Conservation (phyloP, 2,888 invertebrate genomes). For the Idaea dimidiata region DNA sequence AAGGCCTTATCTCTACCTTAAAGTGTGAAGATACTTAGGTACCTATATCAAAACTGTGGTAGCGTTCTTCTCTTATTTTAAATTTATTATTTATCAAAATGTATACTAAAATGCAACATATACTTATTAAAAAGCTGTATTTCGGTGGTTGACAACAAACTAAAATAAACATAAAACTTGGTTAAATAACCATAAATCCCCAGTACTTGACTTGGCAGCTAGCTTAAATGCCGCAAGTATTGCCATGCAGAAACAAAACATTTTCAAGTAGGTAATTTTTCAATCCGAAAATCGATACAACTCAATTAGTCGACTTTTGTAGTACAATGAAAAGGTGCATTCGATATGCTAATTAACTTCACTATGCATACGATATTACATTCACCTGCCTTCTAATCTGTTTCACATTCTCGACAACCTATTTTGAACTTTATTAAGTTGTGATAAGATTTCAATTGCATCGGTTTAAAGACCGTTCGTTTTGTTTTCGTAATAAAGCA, state of each 20-base stretch:
- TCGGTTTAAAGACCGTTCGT: constrained; percentile 51
- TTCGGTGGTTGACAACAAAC: no score
- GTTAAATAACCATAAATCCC: no score
- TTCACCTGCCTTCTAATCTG: constrained; percentile 60
- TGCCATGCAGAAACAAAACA: not conserved
- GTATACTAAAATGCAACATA: no score
- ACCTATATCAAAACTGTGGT: no score
- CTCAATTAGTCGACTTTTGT: constrained; percentile 42
- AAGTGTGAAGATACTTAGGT: no score
- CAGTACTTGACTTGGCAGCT: no score
- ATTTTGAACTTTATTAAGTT: constrained; percentile 27
- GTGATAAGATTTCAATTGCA: constrained; percentile 34
- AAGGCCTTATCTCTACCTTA: no score
- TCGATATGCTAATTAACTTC: constrained; percentile 62
- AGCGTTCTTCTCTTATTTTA: no score
- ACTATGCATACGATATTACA: constrained; percentile 49
- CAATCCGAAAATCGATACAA: constrained; percentile 23
- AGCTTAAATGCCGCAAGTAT: no score
- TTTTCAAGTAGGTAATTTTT: not conserved
- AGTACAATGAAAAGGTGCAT: constrained; percentile 33
- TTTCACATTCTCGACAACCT: constrained; percentile 19
- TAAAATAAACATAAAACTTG: no score
- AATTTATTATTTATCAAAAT: no score
- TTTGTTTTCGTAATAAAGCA: constrained; percentile 63
- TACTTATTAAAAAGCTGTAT: no score